Evolutionary conservation across 2,797 vertebrate species (phyloP), one percentile per base, ranked within the genome.

Genomic region (Astyanax mexicanus): DNA sequence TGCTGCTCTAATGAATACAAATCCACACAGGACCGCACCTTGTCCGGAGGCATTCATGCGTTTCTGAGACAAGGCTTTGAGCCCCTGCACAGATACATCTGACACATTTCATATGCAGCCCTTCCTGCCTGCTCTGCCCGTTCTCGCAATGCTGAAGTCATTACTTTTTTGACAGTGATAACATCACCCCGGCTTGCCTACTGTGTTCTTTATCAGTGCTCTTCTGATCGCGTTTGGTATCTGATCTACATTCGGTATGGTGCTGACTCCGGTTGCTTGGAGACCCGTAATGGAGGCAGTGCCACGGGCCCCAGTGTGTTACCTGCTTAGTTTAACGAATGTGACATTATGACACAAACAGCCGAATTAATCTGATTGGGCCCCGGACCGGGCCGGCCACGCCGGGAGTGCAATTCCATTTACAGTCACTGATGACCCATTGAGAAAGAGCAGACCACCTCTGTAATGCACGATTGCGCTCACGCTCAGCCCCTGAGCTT

Each of bases 231-330:
- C 25, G 25, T 66, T 73, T 65, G 52, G 72, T 61, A 72, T 71
- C 68, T 64, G 58, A 70, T 77, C 37, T 27, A 27, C 6, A 19
- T 44, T 44, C 62, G 57, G 40, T 62, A 52, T 13, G 23, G 15
- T 44, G 19, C 4, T 57, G 29, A 52, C 45, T 76, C 72, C 52
- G 47, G 83, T 86, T 86, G 84, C 84, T 70, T 73, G 60, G 81
- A 78, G 66, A 86, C 84, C 69, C 74, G 57, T 76, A 84, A 65
- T 73, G 12, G 69, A 72, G 75, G 75, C 67, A 80, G 76, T n/a
- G 27, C 65, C 55, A 73, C 45, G 29, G 29, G 81, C 71, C 66
- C 66, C 69, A 45, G 69, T 70, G 51, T 77, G 80, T 74, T 73
- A 74, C 68, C 77, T 75, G 64, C 62, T 69, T 62, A 62, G 15